These are phyloP conservation scores for Grus americana DNA, from an alignment of 2,113 vertebrate species.

Conservation along the genomic window DNA sequence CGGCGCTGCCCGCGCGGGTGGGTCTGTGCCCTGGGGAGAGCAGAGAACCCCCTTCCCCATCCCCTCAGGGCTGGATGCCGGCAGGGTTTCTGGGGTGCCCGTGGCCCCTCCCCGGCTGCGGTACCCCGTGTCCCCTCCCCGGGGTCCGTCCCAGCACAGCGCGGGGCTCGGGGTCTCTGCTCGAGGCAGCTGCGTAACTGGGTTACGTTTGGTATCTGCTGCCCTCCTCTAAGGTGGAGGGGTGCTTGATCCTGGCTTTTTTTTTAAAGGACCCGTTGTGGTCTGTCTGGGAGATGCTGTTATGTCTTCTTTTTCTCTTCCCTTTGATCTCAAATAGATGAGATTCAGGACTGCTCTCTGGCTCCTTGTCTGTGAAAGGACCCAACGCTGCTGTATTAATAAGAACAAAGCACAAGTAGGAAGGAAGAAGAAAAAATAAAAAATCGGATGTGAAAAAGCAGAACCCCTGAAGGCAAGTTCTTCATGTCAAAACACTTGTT, in stretches of 20 bases:
- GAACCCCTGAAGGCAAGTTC: not conserved
- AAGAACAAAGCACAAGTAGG: not conserved
- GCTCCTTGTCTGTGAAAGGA: not conserved
- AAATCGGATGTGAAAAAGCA: not conserved
- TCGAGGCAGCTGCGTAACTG: rapidly evolving
- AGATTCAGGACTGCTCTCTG: not conserved
- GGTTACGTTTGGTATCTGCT: not conserved
- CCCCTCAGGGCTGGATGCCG: no score
- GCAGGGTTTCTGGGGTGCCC: rapidly evolving
- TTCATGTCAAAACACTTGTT: not conserved
- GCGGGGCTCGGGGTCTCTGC: rapidly evolving
- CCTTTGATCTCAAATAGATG: not conserved
- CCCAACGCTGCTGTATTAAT: not conserved
- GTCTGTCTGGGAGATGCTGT: not conserved
- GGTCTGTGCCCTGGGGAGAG: not conserved
- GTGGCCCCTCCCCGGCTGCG: not conserved
- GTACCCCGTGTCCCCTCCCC: rapidly evolving
- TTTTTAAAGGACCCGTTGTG: not conserved
- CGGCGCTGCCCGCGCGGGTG: rapidly evolving
- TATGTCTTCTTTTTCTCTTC: not conserved
- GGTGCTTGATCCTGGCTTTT: not conserved
- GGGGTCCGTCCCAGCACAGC: no score
- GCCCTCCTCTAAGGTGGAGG: not conserved
- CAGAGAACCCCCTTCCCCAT: no score
- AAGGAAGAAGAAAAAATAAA: not conserved